Percentiles rank a stretch among this genome's conserved stretches.
phyloP scores from a whole-genome alignment of 2,113 vertebrate genomes.

The Hippoglossus stenolepis region DNA sequence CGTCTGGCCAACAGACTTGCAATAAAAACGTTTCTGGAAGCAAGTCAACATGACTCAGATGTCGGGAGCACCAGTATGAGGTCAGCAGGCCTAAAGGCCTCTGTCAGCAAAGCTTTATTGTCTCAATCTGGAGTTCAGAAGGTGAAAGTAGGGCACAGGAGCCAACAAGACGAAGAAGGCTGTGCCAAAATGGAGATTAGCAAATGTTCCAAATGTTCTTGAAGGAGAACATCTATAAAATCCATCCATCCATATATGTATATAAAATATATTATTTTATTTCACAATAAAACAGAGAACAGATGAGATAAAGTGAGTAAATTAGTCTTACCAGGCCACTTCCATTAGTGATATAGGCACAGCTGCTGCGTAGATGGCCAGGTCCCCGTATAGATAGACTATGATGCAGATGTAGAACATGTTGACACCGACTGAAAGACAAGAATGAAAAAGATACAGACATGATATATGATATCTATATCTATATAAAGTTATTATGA shows the following conservation, averaged over 20 bases:
- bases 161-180: not conserved
- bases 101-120: constrained; percentile 56
- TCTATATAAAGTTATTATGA: not conserved
- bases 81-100: constrained; percentile 30
- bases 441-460: not conserved
- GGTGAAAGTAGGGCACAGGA: constrained; percentile 6
- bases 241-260: too few species aligned
- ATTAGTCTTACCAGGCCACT: constrained; percentile 91
- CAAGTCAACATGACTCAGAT: constrained; percentile 24
- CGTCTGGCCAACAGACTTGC: constrained; percentile 22
- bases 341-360: constrained; percentile 97
- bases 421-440: constrained; percentile 92
- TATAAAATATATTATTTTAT: not conserved
- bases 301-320: not conserved
- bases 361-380: constrained; percentile 97
- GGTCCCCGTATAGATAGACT: constrained; percentile 95
- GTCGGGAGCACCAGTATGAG: constrained; percentile 16
- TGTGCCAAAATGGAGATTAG: not conserved
- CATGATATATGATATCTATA: too few species aligned
- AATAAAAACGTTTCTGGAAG: constrained; percentile 75
- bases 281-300: constrained; percentile 2
- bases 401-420: constrained; percentile 99
- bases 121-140: constrained; percentile 28
- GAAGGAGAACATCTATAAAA: not conserved
- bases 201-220: constrained; percentile 27